Conservation (phyloP, 2,797 vertebrate genomes). For the Cichlasoma orientale region DNA sequence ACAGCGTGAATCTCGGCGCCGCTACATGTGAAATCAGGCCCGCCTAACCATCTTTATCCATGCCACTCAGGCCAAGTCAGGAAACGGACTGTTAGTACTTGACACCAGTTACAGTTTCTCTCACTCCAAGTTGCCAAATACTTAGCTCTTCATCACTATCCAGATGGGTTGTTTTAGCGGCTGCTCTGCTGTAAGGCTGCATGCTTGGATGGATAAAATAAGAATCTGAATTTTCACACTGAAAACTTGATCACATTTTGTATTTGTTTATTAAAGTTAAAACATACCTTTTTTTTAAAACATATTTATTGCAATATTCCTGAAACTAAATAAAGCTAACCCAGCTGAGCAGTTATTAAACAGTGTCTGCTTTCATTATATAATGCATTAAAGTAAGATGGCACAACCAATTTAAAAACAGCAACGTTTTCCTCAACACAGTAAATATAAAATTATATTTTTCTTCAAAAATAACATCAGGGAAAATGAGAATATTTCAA, state of each 20-base stretch:
- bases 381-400: not conserved
- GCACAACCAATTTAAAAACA: not conserved
- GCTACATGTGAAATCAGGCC: conserved; percentile 28
- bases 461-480: too few relatives aligned
- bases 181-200: not conserved
- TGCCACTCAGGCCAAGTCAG: conserved; percentile 3
- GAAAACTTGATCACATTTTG: not conserved
- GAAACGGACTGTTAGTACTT: conserved; percentile 49
- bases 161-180: conserved; percentile 31
- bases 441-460: too few relatives aligned
- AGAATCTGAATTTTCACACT: not conserved
- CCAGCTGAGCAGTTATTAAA: not conserved
- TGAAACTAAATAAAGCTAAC: not conserved
- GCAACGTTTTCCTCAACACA: too few relatives aligned
- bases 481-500: too few relatives aligned
- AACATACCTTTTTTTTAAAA: not conserved
- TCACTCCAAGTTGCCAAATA: conserved; percentile 39
- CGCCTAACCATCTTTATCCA: conserved; percentile 29
- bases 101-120: conserved; percentile 61
- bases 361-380: not conserved
- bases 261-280: too few relatives aligned
- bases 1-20: conserved; percentile 29
- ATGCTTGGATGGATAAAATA: not conserved
- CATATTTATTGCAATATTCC: not conserved
- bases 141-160: conserved; percentile 34